phyloP scores from a whole-genome alignment of 2,797 vertebrate species.

The Ammospiza maritima region DNA sequence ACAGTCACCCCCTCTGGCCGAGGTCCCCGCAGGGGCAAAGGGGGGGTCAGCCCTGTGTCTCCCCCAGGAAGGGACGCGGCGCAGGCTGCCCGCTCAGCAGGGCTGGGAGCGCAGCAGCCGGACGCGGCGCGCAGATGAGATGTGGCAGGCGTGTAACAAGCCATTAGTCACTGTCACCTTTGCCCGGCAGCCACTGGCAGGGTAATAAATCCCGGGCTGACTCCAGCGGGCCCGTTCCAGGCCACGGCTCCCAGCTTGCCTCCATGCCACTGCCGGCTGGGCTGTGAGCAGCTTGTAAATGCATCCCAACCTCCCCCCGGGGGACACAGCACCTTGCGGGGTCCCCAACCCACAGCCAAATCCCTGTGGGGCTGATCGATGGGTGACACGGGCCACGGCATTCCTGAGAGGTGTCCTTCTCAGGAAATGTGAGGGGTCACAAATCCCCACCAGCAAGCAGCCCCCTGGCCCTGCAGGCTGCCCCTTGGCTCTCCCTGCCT shows the following conservation, averaged over 20 bases:
- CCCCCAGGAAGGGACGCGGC: background rate
- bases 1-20: background rate
- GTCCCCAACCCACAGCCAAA: background rate
- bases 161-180: constrained; percentile 77
- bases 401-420: background rate
- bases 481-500: background rate
- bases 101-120: constrained; percentile 56
- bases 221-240: constrained; percentile 48
- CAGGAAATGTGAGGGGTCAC: background rate
- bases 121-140: constrained; percentile 32
- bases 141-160: constrained; percentile 75
- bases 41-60: background rate
- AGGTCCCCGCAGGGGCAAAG: rapidly evolving
- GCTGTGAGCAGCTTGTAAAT: constrained; percentile 68
- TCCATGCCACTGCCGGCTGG: background rate
- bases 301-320: rapidly evolving
- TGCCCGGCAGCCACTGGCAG: constrained; percentile 64
- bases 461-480: background rate
- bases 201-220: constrained; percentile 50
- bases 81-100: background rate
- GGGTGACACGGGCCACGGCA: rapidly evolving
- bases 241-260: constrained; percentile 45
- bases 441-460: background rate
- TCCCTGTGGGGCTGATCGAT: background rate
- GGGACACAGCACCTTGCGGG: background rate